phyloP scores from a whole-genome alignment of 2,797 vertebrate genomes.

The Sebastes aleutianus region DNA sequence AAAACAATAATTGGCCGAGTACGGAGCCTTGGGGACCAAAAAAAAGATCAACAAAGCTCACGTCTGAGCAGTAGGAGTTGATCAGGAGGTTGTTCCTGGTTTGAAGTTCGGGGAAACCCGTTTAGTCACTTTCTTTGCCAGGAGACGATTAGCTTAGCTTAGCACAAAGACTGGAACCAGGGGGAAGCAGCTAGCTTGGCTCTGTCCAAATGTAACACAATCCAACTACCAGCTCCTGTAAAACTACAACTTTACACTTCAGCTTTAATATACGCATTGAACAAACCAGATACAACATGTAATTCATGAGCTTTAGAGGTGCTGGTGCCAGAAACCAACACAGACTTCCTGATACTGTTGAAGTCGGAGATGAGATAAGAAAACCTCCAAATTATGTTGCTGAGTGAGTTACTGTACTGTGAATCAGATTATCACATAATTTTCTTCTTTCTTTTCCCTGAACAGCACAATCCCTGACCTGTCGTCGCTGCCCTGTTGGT shows the following conservation, averaged over 20 bases:
- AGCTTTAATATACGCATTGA: too few species aligned
- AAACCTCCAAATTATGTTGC: not conserved
- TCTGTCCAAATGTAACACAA: too few species aligned
- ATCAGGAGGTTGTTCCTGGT: not conserved
- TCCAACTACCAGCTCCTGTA: not conserved
- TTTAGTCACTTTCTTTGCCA: too few species aligned
- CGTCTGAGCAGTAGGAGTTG: not conserved
- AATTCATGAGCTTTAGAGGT: not conserved
- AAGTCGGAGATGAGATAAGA: not conserved
- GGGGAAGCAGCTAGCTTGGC: too few species aligned
- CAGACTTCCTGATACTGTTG: not conserved
- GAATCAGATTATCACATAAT: not conserved
- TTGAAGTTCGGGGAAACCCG: too few species aligned
- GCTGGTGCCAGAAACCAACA: not conserved
- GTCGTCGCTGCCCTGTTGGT: slow-evolving; percentile 36
- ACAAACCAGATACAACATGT: not conserved
- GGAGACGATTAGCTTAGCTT: too few species aligned
- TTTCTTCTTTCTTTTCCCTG: not conserved
- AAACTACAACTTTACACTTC: not conserved
- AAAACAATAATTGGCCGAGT: not conserved
- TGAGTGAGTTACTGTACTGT: not conserved
- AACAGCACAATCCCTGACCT: slow-evolving; percentile 61
- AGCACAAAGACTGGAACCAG: too few species aligned
- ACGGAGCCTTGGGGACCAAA: not conserved
- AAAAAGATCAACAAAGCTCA: not conserved